Evolutionary conservation across 2,113 vertebrate genomes (phyloP).

Genomic region (Apaloderma vittatum): DNA sequence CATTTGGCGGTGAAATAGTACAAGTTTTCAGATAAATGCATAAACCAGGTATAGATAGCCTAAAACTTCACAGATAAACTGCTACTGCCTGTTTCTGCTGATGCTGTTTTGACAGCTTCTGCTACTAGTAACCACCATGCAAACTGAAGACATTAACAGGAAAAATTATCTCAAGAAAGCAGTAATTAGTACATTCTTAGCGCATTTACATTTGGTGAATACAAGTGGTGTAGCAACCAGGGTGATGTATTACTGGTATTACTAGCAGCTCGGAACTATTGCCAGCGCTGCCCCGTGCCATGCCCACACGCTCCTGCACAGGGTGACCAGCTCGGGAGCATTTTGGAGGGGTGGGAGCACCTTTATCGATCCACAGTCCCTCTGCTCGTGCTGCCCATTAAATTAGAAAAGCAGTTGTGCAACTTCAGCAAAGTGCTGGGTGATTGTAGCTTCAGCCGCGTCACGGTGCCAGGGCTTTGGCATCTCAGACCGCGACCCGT

Average conservation of each 20-base stretch:
- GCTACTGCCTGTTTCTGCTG: not conserved
- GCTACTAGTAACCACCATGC: not conserved
- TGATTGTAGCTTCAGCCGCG: not conserved
- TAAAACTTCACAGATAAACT: not conserved
- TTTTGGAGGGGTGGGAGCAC: not conserved
- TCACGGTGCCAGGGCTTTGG: not conserved
- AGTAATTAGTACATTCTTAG: not conserved
- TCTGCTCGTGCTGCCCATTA: not conserved
- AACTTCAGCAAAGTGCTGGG: not conserved
- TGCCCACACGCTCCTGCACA: not conserved
- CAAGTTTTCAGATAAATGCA: not conserved
- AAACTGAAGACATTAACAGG: not conserved
- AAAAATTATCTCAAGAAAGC: not conserved
- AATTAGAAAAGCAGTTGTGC: not conserved
- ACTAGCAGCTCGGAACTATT: not conserved
- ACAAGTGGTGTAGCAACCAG: not conserved
- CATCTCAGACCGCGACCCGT: fast-evolving
- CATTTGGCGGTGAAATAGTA: not conserved
- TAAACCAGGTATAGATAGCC: not conserved
- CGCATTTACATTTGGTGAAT: not conserved
- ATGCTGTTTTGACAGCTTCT: not conserved
- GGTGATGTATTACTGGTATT: not conserved
- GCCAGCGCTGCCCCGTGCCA: fast-evolving
- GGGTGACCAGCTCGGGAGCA: not conserved
- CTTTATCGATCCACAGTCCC: not conserved